These are phyloP conservation scores for Melanostigma gelatinosum DNA, from an alignment of 2,113 vertebrate species.

Conservation along the genomic window DNA sequence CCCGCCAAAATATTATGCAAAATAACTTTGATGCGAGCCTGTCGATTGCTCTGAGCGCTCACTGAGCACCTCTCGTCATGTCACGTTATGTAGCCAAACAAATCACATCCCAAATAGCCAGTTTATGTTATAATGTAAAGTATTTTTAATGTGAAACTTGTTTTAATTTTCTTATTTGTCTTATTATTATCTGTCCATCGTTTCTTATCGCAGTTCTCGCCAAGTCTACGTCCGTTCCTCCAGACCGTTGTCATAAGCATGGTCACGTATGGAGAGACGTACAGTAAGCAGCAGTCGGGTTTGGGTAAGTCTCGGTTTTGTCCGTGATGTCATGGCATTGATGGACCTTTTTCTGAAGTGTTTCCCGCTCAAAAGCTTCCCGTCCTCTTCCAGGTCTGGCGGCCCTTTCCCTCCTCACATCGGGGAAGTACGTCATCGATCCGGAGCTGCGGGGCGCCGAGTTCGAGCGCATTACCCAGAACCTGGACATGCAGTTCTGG, in stretches of 20 bases:
- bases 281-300: conserved; percentile 86
- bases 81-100: not conserved
- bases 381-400: conserved; percentile 81
- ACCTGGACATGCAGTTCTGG: conserved; percentile 92
- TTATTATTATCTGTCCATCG: not conserved
- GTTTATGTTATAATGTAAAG: not conserved
- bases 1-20: not conserved
- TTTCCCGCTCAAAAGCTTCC: not conserved
- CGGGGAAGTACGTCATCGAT: conserved; percentile 90
- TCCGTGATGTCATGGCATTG: not conserved
- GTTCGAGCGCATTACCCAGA: conserved; percentile 92
- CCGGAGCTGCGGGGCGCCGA: conserved; percentile 88
- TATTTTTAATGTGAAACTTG: not conserved
- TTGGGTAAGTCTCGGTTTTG: conserved; percentile 79
- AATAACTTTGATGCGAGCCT: not conserved
- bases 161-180: not conserved
- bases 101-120: not conserved
- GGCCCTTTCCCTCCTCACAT: conserved; percentile 89
- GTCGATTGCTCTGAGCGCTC: not conserved
- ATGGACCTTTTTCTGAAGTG: not conserved
- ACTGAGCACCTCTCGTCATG: not conserved
- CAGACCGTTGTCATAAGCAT: conserved; percentile 92
- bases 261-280: conserved; percentile 91
- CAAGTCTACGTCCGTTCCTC: conserved; percentile 88
- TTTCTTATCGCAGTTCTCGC: conserved; percentile 83